These are phyloP conservation scores for Corvus cornix DNA, from an alignment of 2,113 vertebrate species.

Conservation along the genomic window DNA sequence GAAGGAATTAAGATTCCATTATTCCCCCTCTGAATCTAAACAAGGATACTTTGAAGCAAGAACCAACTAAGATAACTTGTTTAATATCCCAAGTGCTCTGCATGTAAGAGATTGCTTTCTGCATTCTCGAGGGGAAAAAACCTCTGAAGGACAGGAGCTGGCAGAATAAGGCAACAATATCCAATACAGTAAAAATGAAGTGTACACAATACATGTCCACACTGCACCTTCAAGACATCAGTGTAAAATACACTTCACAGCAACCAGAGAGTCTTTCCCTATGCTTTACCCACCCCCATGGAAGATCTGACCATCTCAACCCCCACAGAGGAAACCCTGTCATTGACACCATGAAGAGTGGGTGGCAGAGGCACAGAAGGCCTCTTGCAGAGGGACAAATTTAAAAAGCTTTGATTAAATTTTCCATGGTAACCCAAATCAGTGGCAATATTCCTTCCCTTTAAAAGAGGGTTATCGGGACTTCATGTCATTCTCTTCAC, in stretches of 20 bases:
- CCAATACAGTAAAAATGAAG: neutral
- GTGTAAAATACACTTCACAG: neutral
- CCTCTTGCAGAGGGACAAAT: neutral
- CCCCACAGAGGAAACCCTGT: neutral
- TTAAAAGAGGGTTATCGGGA: neutral
- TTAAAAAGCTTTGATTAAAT: neutral
- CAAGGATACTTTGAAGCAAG: slow-evolving; percentile 18
- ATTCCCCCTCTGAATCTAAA: slow-evolving; percentile 46
- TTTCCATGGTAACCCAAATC: neutral
- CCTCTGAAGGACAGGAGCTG: neutral
- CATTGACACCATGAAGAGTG: fast-evolving
- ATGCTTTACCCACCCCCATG: fast-evolving
- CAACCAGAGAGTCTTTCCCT: neutral
- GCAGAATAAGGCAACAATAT: neutral
- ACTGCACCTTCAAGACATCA: neutral
- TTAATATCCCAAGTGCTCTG: slow-evolving; percentile 40
- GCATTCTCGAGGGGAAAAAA: neutral
- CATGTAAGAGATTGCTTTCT: neutral
- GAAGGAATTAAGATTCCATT: slow-evolving; percentile 48
- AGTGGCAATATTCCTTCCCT: neutral
- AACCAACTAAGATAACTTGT: neutral
- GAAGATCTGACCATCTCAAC: neutral
- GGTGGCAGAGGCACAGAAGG: neutral
- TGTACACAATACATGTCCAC: neutral
- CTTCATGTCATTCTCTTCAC: neutral